phyloP scores from a whole-genome alignment of 1,140 invertebrate genomes.

The Dreissena rostriformis region DNA sequence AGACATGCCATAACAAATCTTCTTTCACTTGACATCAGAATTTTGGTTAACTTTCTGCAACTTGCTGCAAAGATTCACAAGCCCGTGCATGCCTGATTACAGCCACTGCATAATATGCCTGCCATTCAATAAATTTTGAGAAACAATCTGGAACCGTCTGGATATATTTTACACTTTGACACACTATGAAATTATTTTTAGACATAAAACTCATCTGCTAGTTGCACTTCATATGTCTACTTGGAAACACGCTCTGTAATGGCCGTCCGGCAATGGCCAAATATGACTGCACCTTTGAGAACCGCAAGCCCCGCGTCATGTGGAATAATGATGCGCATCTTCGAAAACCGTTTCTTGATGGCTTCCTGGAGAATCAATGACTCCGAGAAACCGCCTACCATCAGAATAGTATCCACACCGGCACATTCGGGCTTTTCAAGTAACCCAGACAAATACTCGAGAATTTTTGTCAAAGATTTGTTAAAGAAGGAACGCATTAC shows the following conservation, averaged over 20 bases:
- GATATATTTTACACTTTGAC: too few relatives aligned
- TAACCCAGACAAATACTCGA: too few relatives aligned
- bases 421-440: background rate
- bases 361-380: slow-evolving; percentile 9
- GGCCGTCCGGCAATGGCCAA: slow-evolving; percentile 19
- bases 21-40: too few relatives aligned
- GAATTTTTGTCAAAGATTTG: too few relatives aligned
- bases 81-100: too few relatives aligned
- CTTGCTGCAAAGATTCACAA: too few relatives aligned
- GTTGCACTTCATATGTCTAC: slow-evolving; percentile 25
- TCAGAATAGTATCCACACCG: background rate
- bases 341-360: background rate
- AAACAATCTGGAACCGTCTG: too few relatives aligned
- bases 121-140: too few relatives aligned
- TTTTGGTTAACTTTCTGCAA: too few relatives aligned
- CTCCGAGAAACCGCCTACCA: slow-evolving; percentile 40
- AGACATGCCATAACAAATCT: too few relatives aligned
- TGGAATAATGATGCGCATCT: slow-evolving; percentile 10
- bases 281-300: slow-evolving; percentile 26
- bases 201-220: background rate
- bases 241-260: slow-evolving; percentile 14
- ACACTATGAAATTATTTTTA: background rate
- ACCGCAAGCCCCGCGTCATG: background rate
- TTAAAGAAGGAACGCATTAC: too few relatives aligned
- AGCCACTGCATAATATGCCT: too few relatives aligned